These are phyloP conservation scores for Drosophila obscura DNA, from an alignment of 1,140 invertebrate genomes.

Conservation along the genomic window DNA sequence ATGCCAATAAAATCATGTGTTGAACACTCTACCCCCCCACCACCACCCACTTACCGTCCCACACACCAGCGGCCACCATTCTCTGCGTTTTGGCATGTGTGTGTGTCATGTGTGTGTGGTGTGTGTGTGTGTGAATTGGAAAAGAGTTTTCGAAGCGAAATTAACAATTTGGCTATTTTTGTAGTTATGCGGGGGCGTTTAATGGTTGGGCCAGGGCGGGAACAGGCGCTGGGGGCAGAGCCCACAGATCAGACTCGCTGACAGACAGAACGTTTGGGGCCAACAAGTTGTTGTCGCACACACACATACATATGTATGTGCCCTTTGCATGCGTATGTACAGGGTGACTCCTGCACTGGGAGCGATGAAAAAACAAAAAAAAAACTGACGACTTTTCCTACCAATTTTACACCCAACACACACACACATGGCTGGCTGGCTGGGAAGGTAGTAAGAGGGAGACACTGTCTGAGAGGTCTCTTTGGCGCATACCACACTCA, in stretches of 20 bases:
- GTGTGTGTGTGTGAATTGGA: conserved; percentile 63
- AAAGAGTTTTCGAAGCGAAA: conserved; percentile 78
- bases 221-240: conserved; percentile 30
- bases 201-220: conserved; percentile 22
- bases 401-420: conserved; percentile 1
- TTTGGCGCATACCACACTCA: conserved; percentile 14
- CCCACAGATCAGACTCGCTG: conserved; percentile 50
- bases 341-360: too few species aligned
- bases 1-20: conserved; percentile 79
- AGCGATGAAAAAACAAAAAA: too few species aligned
- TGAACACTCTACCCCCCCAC: conserved; percentile 13
- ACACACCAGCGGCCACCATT: background rate
- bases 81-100: conserved; percentile 1
- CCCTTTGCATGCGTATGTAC: too few species aligned
- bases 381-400: conserved; percentile 3
- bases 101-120: conserved; percentile 9
- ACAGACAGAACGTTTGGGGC: conserved; percentile 46
- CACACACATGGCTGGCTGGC: conserved; percentile 3
- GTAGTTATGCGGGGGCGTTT: conserved; percentile 68
- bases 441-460: conserved; percentile 6
- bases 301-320: background rate
- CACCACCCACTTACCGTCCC: background rate
- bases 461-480: too few species aligned
- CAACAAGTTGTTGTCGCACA: conserved; percentile 53
- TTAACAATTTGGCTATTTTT: conserved; percentile 79